Evolutionary conservation across 92 coral and sea anemone genomes (phyloP).

Genomic region (Meandrina meandrites): DNA sequence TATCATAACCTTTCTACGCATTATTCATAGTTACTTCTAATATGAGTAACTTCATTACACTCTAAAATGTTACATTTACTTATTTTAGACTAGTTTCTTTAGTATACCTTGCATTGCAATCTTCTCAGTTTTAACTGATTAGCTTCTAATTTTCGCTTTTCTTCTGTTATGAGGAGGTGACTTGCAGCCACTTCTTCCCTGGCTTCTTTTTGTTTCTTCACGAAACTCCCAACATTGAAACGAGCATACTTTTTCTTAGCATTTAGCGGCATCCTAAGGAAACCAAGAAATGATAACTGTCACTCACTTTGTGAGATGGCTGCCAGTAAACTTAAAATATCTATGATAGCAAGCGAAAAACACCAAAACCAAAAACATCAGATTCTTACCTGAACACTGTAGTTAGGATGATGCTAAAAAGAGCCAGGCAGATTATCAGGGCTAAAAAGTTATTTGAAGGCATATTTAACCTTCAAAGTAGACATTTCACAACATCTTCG

Average conservation of each 20-base stretch:
- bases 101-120: constrained; percentile 35
- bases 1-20: too few relatives aligned
- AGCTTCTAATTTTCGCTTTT: constrained; percentile 32
- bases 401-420: neutral
- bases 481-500: neutral
- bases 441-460: constrained; percentile 29
- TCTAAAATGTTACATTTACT: too few relatives aligned
- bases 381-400: constrained; percentile 37
- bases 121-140: constrained; percentile 37
- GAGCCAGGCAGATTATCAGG: constrained; percentile 11
- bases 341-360: constrained; percentile 11
- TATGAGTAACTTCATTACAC: neutral
- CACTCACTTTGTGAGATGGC: constrained; percentile 14
- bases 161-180: constrained; percentile 16
- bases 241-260: constrained; percentile 25
- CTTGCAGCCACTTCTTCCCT: constrained; percentile 36
- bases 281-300: constrained; percentile 31
- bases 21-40: neutral
- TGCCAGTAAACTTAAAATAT: constrained; percentile 29
- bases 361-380: constrained; percentile 42
- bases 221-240: constrained; percentile 43
- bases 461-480: constrained; percentile 9
- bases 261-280: constrained; percentile 35
- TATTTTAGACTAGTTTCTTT: constrained; percentile 28
- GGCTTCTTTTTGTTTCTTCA: constrained; percentile 38